Percentiles rank a stretch among this genome's conserved stretches.
Conservation (phyloP, 2,797 vertebrate genomes). For the Myotis findleyi region DNA sequence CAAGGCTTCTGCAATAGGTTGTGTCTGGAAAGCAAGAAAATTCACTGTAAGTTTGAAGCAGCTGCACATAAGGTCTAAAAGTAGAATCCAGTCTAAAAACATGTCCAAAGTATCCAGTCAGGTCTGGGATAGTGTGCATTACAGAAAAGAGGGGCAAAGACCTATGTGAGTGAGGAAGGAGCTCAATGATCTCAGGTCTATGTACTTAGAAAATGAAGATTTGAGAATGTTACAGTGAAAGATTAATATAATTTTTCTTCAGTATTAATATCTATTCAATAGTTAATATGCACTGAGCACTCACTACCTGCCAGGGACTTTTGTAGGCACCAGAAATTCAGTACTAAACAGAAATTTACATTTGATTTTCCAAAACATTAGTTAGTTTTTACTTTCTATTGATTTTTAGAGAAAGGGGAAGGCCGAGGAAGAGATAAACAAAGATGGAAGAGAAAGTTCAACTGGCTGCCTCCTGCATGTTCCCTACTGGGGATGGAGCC, state of each 20-base stretch:
- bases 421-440: too few species aligned
- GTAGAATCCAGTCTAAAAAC: background rate
- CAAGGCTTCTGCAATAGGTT: background rate
- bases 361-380: background rate
- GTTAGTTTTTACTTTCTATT: background rate
- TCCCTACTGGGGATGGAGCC: too few species aligned
- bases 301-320: background rate
- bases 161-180: background rate
- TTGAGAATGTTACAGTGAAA: background rate
- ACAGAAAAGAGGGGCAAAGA: background rate
- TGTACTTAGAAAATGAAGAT: background rate
- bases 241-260: background rate
- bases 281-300: background rate
- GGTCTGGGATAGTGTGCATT: background rate
- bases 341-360: background rate
- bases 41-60: background rate
- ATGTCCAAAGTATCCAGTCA: background rate
- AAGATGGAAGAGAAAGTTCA: too few species aligned
- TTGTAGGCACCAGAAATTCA: background rate
- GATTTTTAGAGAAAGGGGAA: background rate
- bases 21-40: background rate
- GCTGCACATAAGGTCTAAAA: background rate
- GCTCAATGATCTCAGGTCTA: background rate
- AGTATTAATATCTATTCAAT: background rate
- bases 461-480: too few species aligned